Base-by-base conservation (phyloP, 2,888 invertebrate species). In the Lochmaea capreae region DNA sequence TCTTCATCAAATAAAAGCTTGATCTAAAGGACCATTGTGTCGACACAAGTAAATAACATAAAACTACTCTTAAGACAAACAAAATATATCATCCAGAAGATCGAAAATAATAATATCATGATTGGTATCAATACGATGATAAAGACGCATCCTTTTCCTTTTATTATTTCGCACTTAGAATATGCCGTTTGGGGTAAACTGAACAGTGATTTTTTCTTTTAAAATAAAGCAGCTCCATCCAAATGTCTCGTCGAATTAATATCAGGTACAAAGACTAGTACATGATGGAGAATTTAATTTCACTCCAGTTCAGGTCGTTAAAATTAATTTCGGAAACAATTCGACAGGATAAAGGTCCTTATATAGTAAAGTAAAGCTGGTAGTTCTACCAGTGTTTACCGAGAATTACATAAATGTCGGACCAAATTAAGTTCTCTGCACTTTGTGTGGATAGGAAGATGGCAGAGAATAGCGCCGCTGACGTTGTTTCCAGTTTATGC, bases 301-400 rank as follows among this genome's bases (percentile, higher is more conserved):
- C n/a, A 26, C 16, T n/a, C 14, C 42, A 11, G 18, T 11, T 70
- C 18, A 54, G 22, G 43, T 65, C 43, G 71, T 71, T 71, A 58
- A 65, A 71, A 71, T 71, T 71, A 71, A 71, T 71, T 71, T 65
- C 14, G 65, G 71, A 57, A 63, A 65, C 71, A 71, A 71, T 71
- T 71, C 71, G 65, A 65, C 65, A 39, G 58, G 58, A 63, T 62
- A 57, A 70, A 71, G 46, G 58, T 57, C 58, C 43, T 18, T 39
- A 49, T 65, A 46, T 59, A 71, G 65, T 65, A 43, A 43, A 63
- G 42, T 63, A 63, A 63, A 63, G 62, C 62, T 65, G 58, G 42
- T 70, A 54, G 43, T 57, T 70, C 57, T 43, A 42, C 46, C 46
- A 26, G 26, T 71, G 71, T 65, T 71, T 42, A 65, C 71, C 26